phyloP scores from a whole-genome alignment of 2,888 invertebrate genomes.

The Deroplatys truncata region DNA sequence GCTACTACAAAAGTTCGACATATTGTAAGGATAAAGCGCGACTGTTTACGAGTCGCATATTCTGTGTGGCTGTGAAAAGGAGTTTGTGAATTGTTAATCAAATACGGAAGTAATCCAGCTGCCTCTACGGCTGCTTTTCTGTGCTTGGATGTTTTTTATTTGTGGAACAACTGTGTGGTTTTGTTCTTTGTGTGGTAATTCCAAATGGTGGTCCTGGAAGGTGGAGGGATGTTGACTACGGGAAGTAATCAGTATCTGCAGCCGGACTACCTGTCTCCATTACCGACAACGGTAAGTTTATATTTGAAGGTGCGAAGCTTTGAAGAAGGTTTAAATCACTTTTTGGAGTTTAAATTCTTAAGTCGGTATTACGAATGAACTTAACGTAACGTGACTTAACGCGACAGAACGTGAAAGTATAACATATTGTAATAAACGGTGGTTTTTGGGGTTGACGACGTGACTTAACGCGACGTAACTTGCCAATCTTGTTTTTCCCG shows the following conservation, averaged over 20 bases:
- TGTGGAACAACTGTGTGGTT: constrained; percentile 11
- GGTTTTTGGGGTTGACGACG: too few species aligned
- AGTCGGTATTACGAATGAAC: too few species aligned
- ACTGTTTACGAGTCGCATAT: not conserved
- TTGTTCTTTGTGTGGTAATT: not conserved
- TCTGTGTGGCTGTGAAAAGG: not conserved
- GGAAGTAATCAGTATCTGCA: constrained; percentile 81
- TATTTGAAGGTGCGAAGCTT: constrained; percentile 32
- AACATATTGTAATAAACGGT: not conserved
- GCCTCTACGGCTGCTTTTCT: not conserved
- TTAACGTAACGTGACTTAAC: too few species aligned
- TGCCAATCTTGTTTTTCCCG: too few species aligned
- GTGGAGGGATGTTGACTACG: constrained; percentile 62
- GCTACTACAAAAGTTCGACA: not conserved
- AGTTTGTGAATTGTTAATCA: not conserved
- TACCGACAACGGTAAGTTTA: constrained; percentile 85
- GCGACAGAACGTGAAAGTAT: too few species aligned
- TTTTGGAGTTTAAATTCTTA: not conserved
- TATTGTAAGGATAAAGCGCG: not conserved
- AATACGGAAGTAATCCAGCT: not conserved
- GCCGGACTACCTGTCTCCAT: constrained; percentile 92
- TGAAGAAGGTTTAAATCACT: not conserved
- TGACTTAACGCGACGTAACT: too few species aligned
- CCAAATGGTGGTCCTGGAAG: constrained; percentile 87
- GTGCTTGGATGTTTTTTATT: not conserved